Conservation (phyloP, 2,113 vertebrate genomes). For the Silurus glanis region DNA sequence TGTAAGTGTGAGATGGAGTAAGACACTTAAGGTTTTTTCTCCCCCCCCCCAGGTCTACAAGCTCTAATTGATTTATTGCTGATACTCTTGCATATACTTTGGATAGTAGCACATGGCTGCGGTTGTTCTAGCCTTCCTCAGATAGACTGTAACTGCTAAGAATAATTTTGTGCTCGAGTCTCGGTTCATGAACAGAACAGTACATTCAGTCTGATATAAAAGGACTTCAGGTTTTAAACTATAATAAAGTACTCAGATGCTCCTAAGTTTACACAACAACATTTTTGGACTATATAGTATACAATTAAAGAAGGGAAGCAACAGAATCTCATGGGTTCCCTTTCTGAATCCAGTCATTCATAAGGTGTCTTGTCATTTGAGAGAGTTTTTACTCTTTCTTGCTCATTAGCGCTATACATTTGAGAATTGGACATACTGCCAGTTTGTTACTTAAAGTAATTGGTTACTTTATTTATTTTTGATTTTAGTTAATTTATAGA, state of each 20-base stretch:
- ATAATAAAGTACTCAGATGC: background rate
- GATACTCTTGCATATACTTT: constrained; percentile 3
- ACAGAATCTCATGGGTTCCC: background rate
- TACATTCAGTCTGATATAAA: background rate
- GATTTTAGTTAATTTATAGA: too few relatives aligned
- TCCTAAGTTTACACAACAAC: background rate
- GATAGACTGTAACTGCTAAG: background rate
- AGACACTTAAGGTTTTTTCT: background rate
- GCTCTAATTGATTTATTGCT: background rate
- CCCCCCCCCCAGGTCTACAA: background rate
- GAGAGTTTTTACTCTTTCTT: too few relatives aligned
- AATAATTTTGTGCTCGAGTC: background rate
- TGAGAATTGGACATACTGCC: background rate
- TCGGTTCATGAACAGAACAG: background rate
- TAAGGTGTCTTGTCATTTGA: too few relatives aligned
- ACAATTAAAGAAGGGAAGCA: background rate
- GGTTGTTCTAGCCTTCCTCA: background rate
- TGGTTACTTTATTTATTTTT: too few relatives aligned
- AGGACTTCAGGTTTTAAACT: background rate
- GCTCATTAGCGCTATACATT: too few relatives aligned
- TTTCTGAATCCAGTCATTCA: too few relatives aligned
- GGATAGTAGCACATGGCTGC: background rate
- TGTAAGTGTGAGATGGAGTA: background rate
- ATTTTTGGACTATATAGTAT: background rate
- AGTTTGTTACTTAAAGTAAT: background rate